These are phyloP conservation scores for Varanus komodoensis DNA, from an alignment of 2,113 vertebrate species.

Conservation along the genomic window DNA sequence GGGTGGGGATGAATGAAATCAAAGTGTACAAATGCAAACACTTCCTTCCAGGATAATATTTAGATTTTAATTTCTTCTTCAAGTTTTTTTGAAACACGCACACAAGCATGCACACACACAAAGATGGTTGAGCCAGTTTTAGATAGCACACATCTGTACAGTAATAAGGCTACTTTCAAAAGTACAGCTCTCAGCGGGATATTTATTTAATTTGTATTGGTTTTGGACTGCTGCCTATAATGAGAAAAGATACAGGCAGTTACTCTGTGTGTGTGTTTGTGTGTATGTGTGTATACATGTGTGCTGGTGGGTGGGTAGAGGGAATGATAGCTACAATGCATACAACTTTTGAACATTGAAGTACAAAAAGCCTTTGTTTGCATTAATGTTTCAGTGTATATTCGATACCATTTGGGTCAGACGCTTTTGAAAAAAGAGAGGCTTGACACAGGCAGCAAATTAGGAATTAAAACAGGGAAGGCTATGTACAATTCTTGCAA, in stretches of 20 bases:
- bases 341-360: conserved; percentile 78
- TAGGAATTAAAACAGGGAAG: conserved; percentile 27
- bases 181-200: conserved; percentile 77
- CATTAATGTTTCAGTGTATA: conserved; percentile 80
- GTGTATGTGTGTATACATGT: too few species aligned
- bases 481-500: conserved; percentile 36
- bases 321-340: conserved; percentile 64
- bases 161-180: conserved; percentile 77
- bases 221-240: conserved; percentile 82
- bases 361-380: conserved; percentile 72
- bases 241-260: conserved; percentile 70
- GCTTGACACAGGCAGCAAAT: conserved; percentile 52
- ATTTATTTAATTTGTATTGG: conserved; percentile 81
- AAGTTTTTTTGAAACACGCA: conserved; percentile 63
- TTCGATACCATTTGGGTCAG: conserved; percentile 78
- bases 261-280: conserved; percentile 31
- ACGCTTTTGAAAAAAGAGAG: conserved; percentile 73
- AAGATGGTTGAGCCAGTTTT: conserved; percentile 70
- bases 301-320: background rate
- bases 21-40: conserved; percentile 75
- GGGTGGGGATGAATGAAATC: conserved; percentile 76
- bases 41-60: conserved; percentile 80
- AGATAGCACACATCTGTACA: conserved; percentile 78
- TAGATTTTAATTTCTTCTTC: conserved; percentile 75
- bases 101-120: conserved; percentile 26